These are phyloP conservation scores for Toxotes lorentzi DNA, from an alignment of 2,797 vertebrate genomes.

Conservation along the genomic window DNA sequence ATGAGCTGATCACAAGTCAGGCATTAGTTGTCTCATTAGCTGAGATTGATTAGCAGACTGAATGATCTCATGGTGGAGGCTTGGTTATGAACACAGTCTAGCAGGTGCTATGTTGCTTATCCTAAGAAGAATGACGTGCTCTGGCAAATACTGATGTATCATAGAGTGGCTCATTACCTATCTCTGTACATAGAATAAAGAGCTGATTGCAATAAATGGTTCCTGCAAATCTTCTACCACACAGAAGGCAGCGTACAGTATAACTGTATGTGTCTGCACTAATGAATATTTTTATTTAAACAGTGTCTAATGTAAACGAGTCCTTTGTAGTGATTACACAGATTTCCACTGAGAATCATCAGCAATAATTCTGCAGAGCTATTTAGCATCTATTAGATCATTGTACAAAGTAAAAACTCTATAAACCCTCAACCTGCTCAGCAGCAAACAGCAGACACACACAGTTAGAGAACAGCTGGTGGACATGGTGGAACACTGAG, in stretches of 20 bases:
- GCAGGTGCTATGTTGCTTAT: not conserved
- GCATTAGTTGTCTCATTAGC: slow-evolving; percentile 11
- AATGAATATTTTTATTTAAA: not conserved
- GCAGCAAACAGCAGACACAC: not conserved
- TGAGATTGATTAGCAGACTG: slow-evolving; percentile 25
- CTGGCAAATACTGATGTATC: not conserved
- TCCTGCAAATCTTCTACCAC: not conserved
- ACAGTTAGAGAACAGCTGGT: not conserved
- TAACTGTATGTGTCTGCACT: not conserved
- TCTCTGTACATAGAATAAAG: not conserved
- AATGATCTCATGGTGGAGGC: not conserved
- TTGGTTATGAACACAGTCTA: not conserved
- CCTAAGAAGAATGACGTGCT: not conserved
- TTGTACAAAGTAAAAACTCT: not conserved
- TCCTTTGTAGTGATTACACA: not conserved
- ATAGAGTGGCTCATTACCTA: not conserved
- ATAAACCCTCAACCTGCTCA: not conserved
- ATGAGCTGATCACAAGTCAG: slow-evolving; percentile 26
- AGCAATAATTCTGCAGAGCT: not conserved
- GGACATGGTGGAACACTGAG: not conserved
- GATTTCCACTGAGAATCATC: not conserved
- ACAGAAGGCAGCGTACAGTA: not conserved
- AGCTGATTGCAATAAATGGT: not conserved
- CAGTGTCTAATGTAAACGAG: not conserved
- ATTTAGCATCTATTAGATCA: not conserved